phyloP scores from a whole-genome alignment of 2,797 vertebrate species.

The Mormyrops boulengeri region DNA sequence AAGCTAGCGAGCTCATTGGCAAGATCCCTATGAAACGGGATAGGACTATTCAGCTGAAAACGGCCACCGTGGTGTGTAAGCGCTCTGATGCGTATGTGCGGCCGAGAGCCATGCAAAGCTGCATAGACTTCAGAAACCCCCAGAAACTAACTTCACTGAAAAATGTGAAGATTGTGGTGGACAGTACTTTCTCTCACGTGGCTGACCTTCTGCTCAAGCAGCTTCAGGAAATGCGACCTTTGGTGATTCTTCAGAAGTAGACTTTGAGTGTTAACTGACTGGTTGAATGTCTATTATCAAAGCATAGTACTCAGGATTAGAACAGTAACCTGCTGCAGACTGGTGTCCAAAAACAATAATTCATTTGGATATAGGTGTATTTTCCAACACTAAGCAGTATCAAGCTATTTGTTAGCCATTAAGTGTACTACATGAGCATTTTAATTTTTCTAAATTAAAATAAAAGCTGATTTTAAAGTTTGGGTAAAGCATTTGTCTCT shows the following conservation, averaged over 20 bases:
- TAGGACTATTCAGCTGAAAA: conserved; percentile 45
- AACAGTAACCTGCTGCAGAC: conserved; percentile 69
- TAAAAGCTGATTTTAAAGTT: conserved; percentile 21
- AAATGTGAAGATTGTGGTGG: conserved; percentile 80
- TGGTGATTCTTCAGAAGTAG: conserved; percentile 73
- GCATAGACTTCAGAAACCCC: conserved; percentile 77
- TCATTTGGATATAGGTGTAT: conserved; percentile 26
- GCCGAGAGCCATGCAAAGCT: conserved; percentile 64
- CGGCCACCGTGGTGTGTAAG: conserved; percentile 41
- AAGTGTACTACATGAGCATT: conserved; percentile 36
- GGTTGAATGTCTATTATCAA: conserved; percentile 47
- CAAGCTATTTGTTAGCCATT: conserved; percentile 37
- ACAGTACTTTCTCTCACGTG: conserved; percentile 67
- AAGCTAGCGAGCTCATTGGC: conserved; percentile 61
- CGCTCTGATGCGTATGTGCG: conserved; percentile 35
- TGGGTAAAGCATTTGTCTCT: conserved; percentile 25
- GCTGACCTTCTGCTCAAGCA: conserved; percentile 75
- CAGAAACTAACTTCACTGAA: conserved; percentile 69
- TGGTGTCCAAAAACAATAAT: conserved; percentile 45
- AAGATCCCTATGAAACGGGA: conserved; percentile 73
- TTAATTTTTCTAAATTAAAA: conserved; percentile 27
- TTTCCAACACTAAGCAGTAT: conserved; percentile 26
- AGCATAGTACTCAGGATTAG: conserved; percentile 58
- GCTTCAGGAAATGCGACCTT: conserved; percentile 88
- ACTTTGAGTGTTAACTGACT: conserved; percentile 50